Evolutionary conservation across 2,888 invertebrate genomes (phyloP).

Genomic region (Allolobophora icterica): DNA sequence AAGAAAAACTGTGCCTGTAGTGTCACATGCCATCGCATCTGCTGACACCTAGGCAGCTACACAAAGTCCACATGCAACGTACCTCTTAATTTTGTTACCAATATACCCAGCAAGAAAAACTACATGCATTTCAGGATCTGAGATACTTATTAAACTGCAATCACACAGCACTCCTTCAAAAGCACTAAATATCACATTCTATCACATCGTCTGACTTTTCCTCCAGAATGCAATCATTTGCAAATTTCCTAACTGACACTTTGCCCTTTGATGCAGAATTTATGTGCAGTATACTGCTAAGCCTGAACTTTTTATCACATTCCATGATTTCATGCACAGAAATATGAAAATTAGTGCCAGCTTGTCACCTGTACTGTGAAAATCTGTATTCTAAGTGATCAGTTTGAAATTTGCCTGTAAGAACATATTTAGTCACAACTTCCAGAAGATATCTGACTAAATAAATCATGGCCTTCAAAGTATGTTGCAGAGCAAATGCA

Average conservation of each 20-base stretch:
- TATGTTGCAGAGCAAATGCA: not conserved
- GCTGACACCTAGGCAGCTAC: not conserved
- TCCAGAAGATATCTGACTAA: not conserved
- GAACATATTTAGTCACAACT: not conserved
- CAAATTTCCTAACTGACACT: not conserved
- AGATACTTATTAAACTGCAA: not conserved
- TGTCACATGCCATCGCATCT: no score
- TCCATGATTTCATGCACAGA: constrained; percentile 2
- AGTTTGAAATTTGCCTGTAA: not conserved
- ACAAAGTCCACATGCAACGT: not conserved
- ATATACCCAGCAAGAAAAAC: not conserved
- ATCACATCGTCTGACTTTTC: not conserved
- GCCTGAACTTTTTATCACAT: constrained; percentile 1
- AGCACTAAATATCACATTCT: not conserved
- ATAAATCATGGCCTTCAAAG: not conserved
- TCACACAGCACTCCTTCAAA: no score
- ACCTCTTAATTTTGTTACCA: not conserved
- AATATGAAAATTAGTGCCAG: not conserved
- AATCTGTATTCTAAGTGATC: not conserved
- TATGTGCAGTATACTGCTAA: not conserved
- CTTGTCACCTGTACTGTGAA: not conserved
- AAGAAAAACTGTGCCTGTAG: no score
- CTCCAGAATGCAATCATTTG: not conserved
- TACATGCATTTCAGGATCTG: not conserved
- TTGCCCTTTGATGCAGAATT: not conserved